phyloP scores from a whole-genome alignment of 1,140 invertebrate genomes.

The Laodelphax striatellus region DNA sequence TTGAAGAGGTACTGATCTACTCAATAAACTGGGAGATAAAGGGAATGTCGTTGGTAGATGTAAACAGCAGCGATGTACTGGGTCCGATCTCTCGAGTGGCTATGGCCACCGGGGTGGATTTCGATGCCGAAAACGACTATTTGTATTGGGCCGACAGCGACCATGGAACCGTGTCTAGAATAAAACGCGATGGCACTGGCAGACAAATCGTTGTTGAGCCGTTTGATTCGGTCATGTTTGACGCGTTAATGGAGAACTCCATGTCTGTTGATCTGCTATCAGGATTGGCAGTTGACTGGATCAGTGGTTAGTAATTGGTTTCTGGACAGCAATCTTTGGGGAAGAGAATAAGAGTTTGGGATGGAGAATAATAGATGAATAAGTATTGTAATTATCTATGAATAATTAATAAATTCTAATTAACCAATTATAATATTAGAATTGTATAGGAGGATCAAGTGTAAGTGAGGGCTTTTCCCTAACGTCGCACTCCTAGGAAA shows the following conservation, averaged over 20 bases:
- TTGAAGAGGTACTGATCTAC: conserved; percentile 62
- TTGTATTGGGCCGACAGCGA: conserved; percentile 75
- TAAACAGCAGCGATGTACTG: conserved; percentile 38
- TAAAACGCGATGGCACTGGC: conserved; percentile 63
- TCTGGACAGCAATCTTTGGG: too few relatives aligned
- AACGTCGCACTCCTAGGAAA: too few relatives aligned
- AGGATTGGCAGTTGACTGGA: conserved; percentile 38
- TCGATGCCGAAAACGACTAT: conserved; percentile 51
- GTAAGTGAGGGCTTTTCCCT: too few relatives aligned
- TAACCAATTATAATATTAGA: too few relatives aligned
- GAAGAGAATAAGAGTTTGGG: too few relatives aligned
- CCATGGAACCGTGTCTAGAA: conserved; percentile 56
- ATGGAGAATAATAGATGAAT: too few relatives aligned
- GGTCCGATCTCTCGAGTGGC: conserved; percentile 66
- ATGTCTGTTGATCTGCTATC: conserved; percentile 50
- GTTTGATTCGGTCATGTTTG: conserved; percentile 30
- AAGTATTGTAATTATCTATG: too few relatives aligned
- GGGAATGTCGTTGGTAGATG: conserved; percentile 45
- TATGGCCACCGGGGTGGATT: conserved; percentile 64
- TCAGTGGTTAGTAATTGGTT: conserved; percentile 24
- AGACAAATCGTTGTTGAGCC: conserved; percentile 44
- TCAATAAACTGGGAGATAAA: conserved; percentile 63
- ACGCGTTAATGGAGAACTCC: conserved; percentile 36
- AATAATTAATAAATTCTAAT: too few relatives aligned
- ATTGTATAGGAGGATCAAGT: too few relatives aligned